phyloP scores from a whole-genome alignment of 2,888 invertebrate species.

The Dioctria linearis region DNA sequence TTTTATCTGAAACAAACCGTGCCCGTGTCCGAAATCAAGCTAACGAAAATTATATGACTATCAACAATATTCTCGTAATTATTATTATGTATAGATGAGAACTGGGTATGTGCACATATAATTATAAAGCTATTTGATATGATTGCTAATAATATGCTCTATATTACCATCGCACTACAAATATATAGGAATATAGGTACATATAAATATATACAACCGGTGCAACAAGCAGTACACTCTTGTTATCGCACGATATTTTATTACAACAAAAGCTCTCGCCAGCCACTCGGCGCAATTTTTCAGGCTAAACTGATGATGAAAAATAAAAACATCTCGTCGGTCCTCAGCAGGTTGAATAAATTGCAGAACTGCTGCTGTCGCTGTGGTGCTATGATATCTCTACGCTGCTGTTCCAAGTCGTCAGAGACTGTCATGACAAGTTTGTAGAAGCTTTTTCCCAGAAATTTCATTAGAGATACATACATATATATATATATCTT shows the following conservation, averaged over 20 bases:
- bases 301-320: constrained; percentile 23
- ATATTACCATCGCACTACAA: too few relatives aligned
- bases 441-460: constrained; percentile 1
- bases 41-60: too few relatives aligned
- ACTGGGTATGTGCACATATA: too few relatives aligned
- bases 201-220: background rate
- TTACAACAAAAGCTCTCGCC: background rate
- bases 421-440: too few relatives aligned
- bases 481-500: too few relatives aligned
- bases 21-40: too few relatives aligned
- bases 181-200: too few relatives aligned
- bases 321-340: constrained; percentile 36
- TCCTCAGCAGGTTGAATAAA: background rate
- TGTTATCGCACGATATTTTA: constrained; percentile 23
- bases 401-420: background rate
- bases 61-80: too few relatives aligned
- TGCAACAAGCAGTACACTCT: constrained; percentile 26
- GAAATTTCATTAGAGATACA: constrained; percentile 4
- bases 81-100: too few relatives aligned
- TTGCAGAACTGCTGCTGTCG: constrained; percentile 12
- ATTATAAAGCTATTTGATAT: too few relatives aligned
- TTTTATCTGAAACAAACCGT: background rate
- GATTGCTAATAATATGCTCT: too few relatives aligned
- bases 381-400: background rate
- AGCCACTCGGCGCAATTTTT: constrained; percentile 36